Evolutionary conservation across 2,797 vertebrate species (phyloP), one percentile per base, ranked within the genome.

Genomic region (Microhierax caerulescens): DNA sequence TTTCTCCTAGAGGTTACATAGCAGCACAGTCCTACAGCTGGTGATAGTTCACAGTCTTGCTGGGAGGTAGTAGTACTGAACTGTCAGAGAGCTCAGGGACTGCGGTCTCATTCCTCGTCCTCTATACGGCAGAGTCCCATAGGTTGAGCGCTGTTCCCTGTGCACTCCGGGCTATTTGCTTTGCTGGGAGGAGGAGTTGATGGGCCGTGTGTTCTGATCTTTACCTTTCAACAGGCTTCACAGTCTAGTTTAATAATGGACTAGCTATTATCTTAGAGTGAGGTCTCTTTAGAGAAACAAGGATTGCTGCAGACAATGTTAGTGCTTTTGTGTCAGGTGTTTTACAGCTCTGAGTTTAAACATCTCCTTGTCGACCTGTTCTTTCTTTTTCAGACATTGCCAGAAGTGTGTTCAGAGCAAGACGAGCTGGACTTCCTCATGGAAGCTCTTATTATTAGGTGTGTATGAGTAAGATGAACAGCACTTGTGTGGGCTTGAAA

Each of bases 391-490:
- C 88, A 99, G 99, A 99, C 99, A 1, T 98, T 99, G 91, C 99
- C 99, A 7, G 99, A 99, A 96, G 99, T 99, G 85, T 99, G 99
- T 96, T 99, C 99, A 1, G 99, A 99, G 95, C 99, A 99, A 96
- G 99, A 99, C 64, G 99, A 99, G 78, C 90, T 99, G 67, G 99
- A 99, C 96, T 99, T 99, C 97, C 99, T 99, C 78, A 99, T 99
- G 99, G 99, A 99, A 98, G 99, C 99, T 79, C 98, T 99, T 39
- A 99, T 99, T 90, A 99, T 99, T 98, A 99, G 99, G 99, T 99
- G 95, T 83, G 96, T 95, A 95, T 64, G 47, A 92, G 47, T 61
- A 80, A 87, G 32, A 60, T 30, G 17, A 86, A 45, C 23, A 60
- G n/a, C 11, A 10, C 13, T 77, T 88, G 13, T 68, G 8, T 27